phyloP scores from a whole-genome alignment of 2,113 vertebrate species.

The Phoxinus phoxinus region DNA sequence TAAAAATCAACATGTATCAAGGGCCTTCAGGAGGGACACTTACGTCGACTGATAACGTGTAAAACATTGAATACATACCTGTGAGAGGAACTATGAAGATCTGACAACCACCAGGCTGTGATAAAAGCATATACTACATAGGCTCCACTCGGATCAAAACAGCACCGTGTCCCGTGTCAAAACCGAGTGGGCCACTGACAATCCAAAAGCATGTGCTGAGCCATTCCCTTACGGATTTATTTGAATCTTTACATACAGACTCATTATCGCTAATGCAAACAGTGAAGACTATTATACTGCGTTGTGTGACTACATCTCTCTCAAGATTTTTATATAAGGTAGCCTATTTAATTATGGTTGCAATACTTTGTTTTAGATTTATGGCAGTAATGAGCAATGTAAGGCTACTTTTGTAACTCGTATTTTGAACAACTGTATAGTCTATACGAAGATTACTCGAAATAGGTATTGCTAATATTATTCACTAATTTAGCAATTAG shows the following conservation, averaged over 20 bases:
- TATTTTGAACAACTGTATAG: not conserved
- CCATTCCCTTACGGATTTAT: conserved; percentile 6
- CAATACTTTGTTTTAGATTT: not conserved
- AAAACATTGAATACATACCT: conserved; percentile 38
- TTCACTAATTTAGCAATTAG: conserved; percentile 12
- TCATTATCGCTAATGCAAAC: conserved; percentile 3
- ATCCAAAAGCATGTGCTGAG: not conserved
- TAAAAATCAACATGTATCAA: conserved; percentile 6
- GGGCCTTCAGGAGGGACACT: conserved; percentile 21
- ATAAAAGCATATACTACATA: conserved; percentile 5
- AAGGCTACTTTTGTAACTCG: not conserved
- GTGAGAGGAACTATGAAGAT: conserved; percentile 25
- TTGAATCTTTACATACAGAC: not conserved
- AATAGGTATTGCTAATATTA: conserved; percentile 28
- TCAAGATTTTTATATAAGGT: not conserved
- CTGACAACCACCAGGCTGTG: conserved; percentile 19
- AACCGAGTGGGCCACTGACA: not conserved
- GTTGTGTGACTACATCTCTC: not conserved
- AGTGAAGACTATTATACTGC: not conserved
- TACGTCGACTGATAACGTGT: conserved; percentile 43
- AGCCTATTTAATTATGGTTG: not conserved
- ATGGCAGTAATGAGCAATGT: not conserved
- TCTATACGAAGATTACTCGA: not conserved
- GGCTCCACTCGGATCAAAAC: not conserved
- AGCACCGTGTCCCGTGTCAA: not conserved